Conservation (phyloP, 2,888 invertebrate genomes). For the Colostygia pectinataria region DNA sequence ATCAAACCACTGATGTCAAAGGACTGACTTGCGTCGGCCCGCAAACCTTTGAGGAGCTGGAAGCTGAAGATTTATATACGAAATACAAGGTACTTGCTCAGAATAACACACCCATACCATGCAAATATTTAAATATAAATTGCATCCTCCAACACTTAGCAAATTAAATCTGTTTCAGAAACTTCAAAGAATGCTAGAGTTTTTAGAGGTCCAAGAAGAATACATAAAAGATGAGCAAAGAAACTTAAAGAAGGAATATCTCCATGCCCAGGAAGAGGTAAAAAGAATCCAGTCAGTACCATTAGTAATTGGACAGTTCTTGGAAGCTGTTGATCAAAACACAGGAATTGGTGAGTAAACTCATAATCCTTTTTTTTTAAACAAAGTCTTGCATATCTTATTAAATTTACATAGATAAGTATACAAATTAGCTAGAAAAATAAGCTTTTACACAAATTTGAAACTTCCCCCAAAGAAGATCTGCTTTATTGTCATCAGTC, state of each 20-base stretch:
- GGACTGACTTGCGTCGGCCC: constrained; percentile 86
- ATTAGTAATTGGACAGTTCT: constrained; percentile 98
- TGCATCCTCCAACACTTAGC: too few species aligned
- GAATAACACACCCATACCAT: background rate
- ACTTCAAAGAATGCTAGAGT: constrained; percentile 97
- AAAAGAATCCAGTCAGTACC: constrained; percentile 99
- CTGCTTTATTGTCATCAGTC: too few species aligned
- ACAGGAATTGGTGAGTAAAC: constrained; percentile 90
- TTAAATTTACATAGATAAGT: too few species aligned
- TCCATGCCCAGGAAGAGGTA: constrained; percentile 99
- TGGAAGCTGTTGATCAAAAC: constrained; percentile 99
- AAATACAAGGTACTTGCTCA: constrained; percentile 91
- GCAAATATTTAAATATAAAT: too few species aligned
- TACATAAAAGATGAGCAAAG: constrained; percentile 99
- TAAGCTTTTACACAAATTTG: too few species aligned
- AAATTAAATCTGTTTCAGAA: constrained; percentile 82
- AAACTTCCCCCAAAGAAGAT: too few species aligned
- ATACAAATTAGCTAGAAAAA: too few species aligned
- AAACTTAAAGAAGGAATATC: constrained; percentile 98
- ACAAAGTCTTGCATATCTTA: too few species aligned
- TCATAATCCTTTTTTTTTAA: background rate
- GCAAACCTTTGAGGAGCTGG: constrained; percentile 90
- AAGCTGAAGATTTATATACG: constrained; percentile 96
- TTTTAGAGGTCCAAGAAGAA: constrained; percentile 99
- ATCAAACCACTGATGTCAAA: constrained; percentile 85